Evolutionary conservation across 2,888 invertebrate genomes (phyloP), one percentile per base, ranked within the genome.

Genomic region (Blastobasis adustella): DNA sequence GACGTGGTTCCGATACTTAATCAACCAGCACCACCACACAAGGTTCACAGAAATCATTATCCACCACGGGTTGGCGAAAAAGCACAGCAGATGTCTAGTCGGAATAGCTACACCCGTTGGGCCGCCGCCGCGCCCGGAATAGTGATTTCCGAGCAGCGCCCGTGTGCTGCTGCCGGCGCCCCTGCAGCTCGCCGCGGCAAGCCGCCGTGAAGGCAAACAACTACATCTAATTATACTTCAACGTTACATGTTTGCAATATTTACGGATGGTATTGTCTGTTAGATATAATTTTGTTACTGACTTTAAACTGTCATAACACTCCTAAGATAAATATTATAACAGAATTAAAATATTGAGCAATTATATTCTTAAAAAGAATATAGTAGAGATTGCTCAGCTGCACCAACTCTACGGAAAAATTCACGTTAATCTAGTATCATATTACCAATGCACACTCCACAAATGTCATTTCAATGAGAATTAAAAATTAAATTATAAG

Each of bases 201-300:
- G 78, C 78, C 66, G 78, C 82, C 76, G 62, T 71, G 63, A 76
- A 82, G 84, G 83, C 85, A 73, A 79, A 82, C 73, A 73, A 78
- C 86, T 87, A 86, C 83, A 79, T 80, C 86, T 87, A 87, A 84
- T 80, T 72, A 78, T 82, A 81, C 72, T 76, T 83, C 67, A 82
- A 85, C 74, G 62, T 73, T 75, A 76, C 79, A 71, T 72, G 68
- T 70, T 79, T 78, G 72, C 73, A 79, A 74, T 76, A 69, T 78
- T 84, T 71, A 78, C 82, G 87, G 87, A 87, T 85, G 86, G 86
- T 88, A 88, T 88, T 88, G 87, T 88, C 87, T 85, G 84, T 80
- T 80, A 84, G 82, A 82, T 86, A 85, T 83, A 76, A 76, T 77
- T 82, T 82, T 81, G 80, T 76, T 63, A 65, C 60, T 69, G 71